Percentiles rank a stretch among this genome's conserved stretches.
Conservation (phyloP, 1,140 invertebrate species). For the Heliconius melpomene region DNA sequence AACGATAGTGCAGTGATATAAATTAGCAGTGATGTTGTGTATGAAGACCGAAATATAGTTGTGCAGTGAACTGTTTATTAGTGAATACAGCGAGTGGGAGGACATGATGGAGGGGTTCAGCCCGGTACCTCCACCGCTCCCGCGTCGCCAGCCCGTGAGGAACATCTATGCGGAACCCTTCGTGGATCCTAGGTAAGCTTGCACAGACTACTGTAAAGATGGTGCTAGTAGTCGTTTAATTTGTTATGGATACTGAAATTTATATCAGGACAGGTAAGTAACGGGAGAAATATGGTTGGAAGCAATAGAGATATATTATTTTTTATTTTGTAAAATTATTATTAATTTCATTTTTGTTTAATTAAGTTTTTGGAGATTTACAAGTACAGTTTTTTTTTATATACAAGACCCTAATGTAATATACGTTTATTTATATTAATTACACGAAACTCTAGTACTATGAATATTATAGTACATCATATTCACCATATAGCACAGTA, state of each 20-base stretch:
- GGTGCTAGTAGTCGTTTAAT: neutral
- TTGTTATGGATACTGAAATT: neutral
- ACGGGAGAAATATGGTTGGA: too few species aligned
- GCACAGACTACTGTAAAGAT: neutral
- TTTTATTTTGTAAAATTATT: too few species aligned
- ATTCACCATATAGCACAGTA: neutral
- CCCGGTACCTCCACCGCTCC: constrained; percentile 78
- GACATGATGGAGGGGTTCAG: constrained; percentile 80
- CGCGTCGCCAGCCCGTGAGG: constrained; percentile 77
- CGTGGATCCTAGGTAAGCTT: constrained; percentile 79
- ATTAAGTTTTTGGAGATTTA: too few species aligned
- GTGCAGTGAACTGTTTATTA: constrained; percentile 66
- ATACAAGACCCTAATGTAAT: too few species aligned
- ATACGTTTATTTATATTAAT: too few species aligned
- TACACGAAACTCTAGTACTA: too few species aligned
- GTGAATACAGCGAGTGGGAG: constrained; percentile 76
- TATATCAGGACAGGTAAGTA: neutral
- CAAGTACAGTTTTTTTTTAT: too few species aligned
- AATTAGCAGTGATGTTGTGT: constrained; percentile 64
- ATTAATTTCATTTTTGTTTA: too few species aligned
- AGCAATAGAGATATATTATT: too few species aligned
- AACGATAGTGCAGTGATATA: constrained; percentile 60
- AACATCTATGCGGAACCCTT: constrained; percentile 81
- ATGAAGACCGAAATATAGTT: constrained; percentile 52
- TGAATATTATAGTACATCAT: too few species aligned